These are phyloP conservation scores for Heliconius eleuchia DNA, from an alignment of 1,140 invertebrate species.

Conservation along the genomic window DNA sequence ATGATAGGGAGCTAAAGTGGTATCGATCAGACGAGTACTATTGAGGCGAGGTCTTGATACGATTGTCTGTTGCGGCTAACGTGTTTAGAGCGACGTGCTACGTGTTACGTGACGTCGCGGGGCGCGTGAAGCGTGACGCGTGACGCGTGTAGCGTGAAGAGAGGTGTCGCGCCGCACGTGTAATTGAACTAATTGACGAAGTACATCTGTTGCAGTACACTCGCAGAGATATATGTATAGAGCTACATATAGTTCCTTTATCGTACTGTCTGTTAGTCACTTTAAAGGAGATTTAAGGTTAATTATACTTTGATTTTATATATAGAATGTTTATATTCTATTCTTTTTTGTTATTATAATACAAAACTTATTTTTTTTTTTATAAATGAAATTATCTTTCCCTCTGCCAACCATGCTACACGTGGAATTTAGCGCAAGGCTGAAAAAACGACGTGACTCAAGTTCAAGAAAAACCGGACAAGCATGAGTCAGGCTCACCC, in stretches of 20 bases:
- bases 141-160: neutral
- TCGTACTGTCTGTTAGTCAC: neutral
- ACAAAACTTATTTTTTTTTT: too few species aligned
- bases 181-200: slow-evolving; percentile 6
- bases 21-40: neutral
- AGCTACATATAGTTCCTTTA: neutral
- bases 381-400: too few species aligned
- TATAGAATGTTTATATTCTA: neutral
- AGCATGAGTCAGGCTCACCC: too few species aligned
- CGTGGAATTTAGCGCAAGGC: too few species aligned
- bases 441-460: too few species aligned
- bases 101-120: neutral
- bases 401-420: too few species aligned
- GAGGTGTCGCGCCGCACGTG: neutral
- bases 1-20: neutral
- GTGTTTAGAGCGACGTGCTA: slow-evolving; percentile 1
- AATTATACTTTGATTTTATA: neutral
- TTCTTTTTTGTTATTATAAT: neutral
- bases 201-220: neutral
- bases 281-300: neutral
- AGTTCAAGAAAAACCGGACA: too few species aligned
- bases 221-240: neutral
- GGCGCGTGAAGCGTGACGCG: neutral
- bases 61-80: slow-evolving; percentile 5
- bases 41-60: neutral